A percentile compares a stretch with the other conserved stretches of the same genome.
These are phyloP conservation scores for Burhinus oedicnemus DNA, from an alignment of 2,113 vertebrate species.

Conservation along the genomic window DNA sequence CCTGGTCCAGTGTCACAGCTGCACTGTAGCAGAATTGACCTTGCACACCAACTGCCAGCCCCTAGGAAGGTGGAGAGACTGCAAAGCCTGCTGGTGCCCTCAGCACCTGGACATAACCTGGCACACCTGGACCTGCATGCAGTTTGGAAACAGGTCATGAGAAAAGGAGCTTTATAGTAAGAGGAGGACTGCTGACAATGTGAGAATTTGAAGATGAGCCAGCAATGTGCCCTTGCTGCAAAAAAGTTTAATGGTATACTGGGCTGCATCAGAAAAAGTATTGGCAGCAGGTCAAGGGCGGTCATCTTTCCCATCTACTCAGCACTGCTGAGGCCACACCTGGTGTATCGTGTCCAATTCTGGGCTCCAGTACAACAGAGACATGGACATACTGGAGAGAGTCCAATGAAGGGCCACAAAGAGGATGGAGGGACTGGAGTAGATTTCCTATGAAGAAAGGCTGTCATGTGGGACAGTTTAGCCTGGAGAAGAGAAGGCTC, in stretches of 20 bases:
- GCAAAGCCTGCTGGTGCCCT: neutral
- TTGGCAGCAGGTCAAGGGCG: too few relatives aligned
- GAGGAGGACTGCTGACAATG: neutral
- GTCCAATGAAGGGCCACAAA: neutral
- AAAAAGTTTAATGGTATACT: neutral
- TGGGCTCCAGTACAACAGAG: neutral
- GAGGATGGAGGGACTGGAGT: neutral
- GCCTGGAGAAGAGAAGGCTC: neutral
- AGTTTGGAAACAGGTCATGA: neutral
- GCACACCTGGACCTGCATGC: accelerated
- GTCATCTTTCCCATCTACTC: neutral
- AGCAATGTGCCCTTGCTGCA: neutral
- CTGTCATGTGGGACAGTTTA: neutral
- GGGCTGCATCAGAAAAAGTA: neutral
- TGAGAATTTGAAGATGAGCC: neutral
- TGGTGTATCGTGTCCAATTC: neutral
- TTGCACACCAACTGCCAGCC: neutral
- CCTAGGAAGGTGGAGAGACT: neutral
- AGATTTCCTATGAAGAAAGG: neutral
- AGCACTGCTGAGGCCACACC: too few relatives aligned
- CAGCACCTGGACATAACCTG: neutral
- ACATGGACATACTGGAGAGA: neutral
- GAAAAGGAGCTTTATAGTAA: neutral
- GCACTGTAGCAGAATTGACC: neutral
- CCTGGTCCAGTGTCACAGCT: neutral